Conservation (phyloP, 2,797 vertebrate genomes). For the Ptychadena robeensis region DNA sequence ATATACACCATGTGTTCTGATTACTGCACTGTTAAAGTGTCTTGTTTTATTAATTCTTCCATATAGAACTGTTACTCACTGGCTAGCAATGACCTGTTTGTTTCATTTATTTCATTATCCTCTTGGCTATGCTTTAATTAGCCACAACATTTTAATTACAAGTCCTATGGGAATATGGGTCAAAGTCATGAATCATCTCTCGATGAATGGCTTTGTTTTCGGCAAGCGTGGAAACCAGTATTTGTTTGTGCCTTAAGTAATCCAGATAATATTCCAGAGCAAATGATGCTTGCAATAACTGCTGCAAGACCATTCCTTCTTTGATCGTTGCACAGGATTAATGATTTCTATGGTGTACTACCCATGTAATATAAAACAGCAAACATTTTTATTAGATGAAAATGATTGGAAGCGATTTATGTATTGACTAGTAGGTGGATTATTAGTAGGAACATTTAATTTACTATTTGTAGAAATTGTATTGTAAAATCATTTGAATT, state of each 20-base stretch:
- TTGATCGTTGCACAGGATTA: constrained; percentile 1
- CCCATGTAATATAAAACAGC: not conserved
- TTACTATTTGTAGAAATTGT: too few species aligned
- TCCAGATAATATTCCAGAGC: constrained; percentile 12
- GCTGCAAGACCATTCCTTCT: not conserved
- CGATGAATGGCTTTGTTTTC: constrained; percentile 22
- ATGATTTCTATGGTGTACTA: constrained; percentile 5
- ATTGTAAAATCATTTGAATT: too few species aligned
- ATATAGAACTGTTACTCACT: constrained; percentile 35
- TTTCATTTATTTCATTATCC: constrained; percentile 38
- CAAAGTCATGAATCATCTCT: constrained; percentile 42
- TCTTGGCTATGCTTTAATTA: constrained; percentile 52
- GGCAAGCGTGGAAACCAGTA: constrained; percentile 1
- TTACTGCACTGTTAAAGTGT: constrained; percentile 10
- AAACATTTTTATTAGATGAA: not conserved
- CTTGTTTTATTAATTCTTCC: constrained; percentile 30
- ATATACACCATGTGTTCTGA: not conserved
- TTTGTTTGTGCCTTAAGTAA: constrained; percentile 38
- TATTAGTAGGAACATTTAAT: not conserved
- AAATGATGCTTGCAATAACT: constrained; percentile 37
- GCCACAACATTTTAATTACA: constrained; percentile 57
- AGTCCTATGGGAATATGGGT: constrained; percentile 42
- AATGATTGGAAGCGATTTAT: not conserved
- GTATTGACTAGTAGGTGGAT: constrained; percentile 31
- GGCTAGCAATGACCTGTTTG: constrained; percentile 43